Percentiles rank a stretch among this genome's conserved stretches.
These are phyloP conservation scores for Trichonephila clavipes DNA, from an alignment of 1,140 invertebrate species.

Conservation along the genomic window DNA sequence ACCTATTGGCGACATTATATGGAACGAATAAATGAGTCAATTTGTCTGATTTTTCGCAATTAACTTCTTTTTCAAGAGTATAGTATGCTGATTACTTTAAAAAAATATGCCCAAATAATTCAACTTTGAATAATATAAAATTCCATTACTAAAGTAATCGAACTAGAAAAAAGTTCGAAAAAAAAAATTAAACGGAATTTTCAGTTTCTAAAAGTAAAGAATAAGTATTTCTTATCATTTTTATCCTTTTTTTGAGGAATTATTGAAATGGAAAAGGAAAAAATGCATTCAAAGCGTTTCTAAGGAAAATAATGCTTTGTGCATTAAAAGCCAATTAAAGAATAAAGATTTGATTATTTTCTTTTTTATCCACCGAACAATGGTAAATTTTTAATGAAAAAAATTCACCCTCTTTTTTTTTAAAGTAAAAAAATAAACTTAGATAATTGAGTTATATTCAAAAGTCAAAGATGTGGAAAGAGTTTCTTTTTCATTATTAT, in stretches of 20 bases:
- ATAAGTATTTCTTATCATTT: background rate
- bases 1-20: too few relatives aligned
- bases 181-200: background rate
- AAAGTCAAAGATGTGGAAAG: background rate
- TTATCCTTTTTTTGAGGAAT: background rate
- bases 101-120: background rate
- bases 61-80: too few relatives aligned
- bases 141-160: background rate
- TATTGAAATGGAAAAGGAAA: background rate
- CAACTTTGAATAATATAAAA: background rate
- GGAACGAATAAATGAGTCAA: too few relatives aligned
- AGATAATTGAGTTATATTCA: constrained; percentile 23
- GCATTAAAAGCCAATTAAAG: constrained; percentile 36
- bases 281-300: background rate
- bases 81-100: background rate
- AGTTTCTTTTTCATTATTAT: background rate
- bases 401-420: background rate
- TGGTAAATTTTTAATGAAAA: constrained; percentile 18
- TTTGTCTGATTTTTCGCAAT: too few relatives aligned
- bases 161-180: background rate
- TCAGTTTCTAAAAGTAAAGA: background rate
- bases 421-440: background rate
- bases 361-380: background rate
- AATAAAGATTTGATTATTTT: constrained; percentile 36
- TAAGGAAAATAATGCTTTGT: constrained; percentile 14